Evolutionary conservation across 1,140 invertebrate species (phyloP), one percentile per base, ranked within the genome.

Genomic region (Steinernema feltiae): DNA sequence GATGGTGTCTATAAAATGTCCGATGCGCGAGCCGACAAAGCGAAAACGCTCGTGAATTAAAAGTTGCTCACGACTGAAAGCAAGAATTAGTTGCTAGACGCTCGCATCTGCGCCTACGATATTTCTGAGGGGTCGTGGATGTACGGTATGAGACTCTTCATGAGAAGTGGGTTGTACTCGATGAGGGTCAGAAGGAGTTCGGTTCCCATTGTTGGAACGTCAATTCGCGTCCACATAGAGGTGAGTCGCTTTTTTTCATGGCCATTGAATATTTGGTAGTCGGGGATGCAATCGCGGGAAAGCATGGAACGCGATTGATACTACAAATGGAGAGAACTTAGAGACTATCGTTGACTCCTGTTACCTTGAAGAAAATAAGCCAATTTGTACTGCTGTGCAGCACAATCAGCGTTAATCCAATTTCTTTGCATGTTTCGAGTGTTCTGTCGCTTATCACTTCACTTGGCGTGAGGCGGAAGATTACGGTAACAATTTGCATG

Each of bases 241-340:
- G 32, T 71, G 18, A 71, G 32, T 2, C 30, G 30, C 70, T 71
- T 71, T 24, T 71, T 71, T 24, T 71, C 70, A 18, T 71, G 30
- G 18, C 30, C 24, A 24, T 71, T 35, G 70, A 71, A 71, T 7
- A 71, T 71, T 71, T 71, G 70, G 70, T 71, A 71, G 24, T 71
- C 70, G 30, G 70, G 70, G 18, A 71, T 35, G 24, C 70, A 32
- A 71, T 71, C 32, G 53, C 53, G 53, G 53, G 53, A 63, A 21
- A 63, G 53, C 53, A 63, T 63, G 53, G 53, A 12, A 71, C 70
- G 30, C 12, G 30, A 31, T 24, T 71, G 30, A n/a, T 31, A 71
- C 70, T 35, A 27, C 30, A 35, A 71, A 24, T 7, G 18, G 12
- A 71, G 24, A n/a, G 30, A 30, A 35, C 2, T 32, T n/a, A 31